Conservation (phyloP, 2,113 vertebrate species). For the Dipodomys ordii region DNA sequence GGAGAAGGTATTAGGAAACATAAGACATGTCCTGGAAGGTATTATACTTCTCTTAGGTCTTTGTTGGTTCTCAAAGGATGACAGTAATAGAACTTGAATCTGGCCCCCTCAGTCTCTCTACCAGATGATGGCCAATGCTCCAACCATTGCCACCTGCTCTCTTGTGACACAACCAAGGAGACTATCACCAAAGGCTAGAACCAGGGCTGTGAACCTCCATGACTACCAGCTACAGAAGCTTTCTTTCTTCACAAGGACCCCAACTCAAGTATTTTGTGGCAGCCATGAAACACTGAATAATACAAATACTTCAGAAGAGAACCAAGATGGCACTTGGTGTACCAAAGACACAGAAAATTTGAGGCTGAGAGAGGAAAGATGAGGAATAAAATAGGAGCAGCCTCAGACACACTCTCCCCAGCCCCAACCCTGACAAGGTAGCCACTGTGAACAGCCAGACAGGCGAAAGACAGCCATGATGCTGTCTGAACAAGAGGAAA, state of each 20-base stretch:
- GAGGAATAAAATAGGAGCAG: neutral
- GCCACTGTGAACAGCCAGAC: neutral
- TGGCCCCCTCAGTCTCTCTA: neutral
- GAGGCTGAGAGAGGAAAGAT: neutral
- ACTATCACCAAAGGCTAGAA: no score
- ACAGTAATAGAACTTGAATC: neutral
- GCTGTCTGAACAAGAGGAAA: neutral
- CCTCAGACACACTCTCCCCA: neutral
- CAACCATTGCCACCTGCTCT: neutral
- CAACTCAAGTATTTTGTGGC: neutral
- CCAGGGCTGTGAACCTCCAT: neutral
- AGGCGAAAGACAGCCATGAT: fast-evolving
- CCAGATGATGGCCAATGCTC: neutral
- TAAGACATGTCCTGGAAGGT: neutral
- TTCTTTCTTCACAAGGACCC: neutral
- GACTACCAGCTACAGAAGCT: neutral
- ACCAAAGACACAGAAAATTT: neutral
- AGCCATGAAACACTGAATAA: neutral
- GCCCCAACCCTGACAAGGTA: neutral
- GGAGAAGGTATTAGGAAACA: neutral
- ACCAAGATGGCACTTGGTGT: neutral
- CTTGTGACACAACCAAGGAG: neutral
- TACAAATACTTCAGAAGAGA: neutral
- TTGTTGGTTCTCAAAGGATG: neutral
- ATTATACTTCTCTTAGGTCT: neutral